A percentile compares a stretch with the other conserved stretches of the same genome.
phyloP scores from a whole-genome alignment of 2,888 invertebrate species.

The Theretra japonica region DNA sequence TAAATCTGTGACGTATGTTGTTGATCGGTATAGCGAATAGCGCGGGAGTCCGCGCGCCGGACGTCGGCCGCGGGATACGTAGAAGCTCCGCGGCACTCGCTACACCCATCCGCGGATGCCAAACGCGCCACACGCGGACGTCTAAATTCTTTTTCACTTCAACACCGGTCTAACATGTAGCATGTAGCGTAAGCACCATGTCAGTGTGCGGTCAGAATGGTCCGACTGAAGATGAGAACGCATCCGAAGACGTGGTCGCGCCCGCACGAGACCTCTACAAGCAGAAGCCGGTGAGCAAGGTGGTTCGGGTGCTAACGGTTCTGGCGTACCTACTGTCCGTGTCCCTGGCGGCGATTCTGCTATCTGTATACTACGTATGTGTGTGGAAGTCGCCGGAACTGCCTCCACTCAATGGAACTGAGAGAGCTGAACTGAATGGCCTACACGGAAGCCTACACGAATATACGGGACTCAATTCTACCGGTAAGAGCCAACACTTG shows the following conservation, averaged over 20 bases:
- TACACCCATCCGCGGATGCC: slow-evolving; percentile 63
- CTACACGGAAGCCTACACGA: slow-evolving; percentile 34
- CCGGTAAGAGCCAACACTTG: slow-evolving; percentile 34
- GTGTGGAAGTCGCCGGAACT: slow-evolving; percentile 90
- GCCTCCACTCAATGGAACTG: slow-evolving; percentile 55
- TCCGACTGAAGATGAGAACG: slow-evolving; percentile 66
- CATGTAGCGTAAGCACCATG: slow-evolving; percentile 65
- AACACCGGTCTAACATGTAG: slow-evolving; percentile 43
- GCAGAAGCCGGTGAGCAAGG: slow-evolving; percentile 73
- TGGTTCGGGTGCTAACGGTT: slow-evolving; percentile 89
- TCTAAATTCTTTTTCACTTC: slow-evolving; percentile 47
- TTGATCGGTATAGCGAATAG: slow-evolving; percentile 70
- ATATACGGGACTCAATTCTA: slow-evolving; percentile 19
- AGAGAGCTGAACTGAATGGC: slow-evolving; percentile 41
- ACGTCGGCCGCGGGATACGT: slow-evolving; percentile 36
- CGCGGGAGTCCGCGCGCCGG: slow-evolving; percentile 50
- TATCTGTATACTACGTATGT: slow-evolving; percentile 92
- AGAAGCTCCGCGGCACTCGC: slow-evolving; percentile 42
- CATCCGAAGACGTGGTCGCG: slow-evolving; percentile 61
- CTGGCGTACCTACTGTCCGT: slow-evolving; percentile 93
- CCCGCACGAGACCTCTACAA: slow-evolving; percentile 69
- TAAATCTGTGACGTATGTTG: slow-evolving; percentile 71
- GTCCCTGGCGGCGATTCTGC: slow-evolving; percentile 92
- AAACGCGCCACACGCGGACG: slow-evolving; percentile 60
- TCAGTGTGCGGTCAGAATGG: slow-evolving; percentile 71